phyloP scores from a whole-genome alignment of 1,140 invertebrate genomes.

The Drosophila sechellia region DNA sequence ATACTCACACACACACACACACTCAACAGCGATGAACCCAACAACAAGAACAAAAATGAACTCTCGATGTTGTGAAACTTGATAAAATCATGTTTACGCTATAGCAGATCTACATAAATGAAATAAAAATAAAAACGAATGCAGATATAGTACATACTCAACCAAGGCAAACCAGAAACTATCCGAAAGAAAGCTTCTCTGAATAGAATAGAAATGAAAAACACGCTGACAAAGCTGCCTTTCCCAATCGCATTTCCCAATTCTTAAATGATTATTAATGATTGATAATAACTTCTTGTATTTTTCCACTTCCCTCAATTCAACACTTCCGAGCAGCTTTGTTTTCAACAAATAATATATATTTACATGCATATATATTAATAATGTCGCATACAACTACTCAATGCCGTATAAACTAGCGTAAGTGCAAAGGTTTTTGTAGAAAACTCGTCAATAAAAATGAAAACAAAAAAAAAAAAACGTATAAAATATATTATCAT shows the following conservation, averaged over 20 bases:
- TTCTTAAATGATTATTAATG: neutral
- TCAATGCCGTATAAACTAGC: constrained; percentile 64
- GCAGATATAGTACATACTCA: constrained; percentile 54
- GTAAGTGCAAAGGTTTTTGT: constrained; percentile 68
- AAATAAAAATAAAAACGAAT: constrained; percentile 55
- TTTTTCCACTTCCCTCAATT: constrained; percentile 21
- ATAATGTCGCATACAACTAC: constrained; percentile 72
- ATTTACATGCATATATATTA: constrained; percentile 44
- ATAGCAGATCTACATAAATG: constrained; percentile 59
- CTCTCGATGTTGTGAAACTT: constrained; percentile 85
- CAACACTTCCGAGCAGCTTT: constrained; percentile 51
- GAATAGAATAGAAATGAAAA: constrained; percentile 14
- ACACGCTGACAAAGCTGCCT: constrained; percentile 40
- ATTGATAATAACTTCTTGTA: constrained; percentile 9
- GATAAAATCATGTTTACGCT: constrained; percentile 84
- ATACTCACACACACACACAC: constrained; percentile 22
- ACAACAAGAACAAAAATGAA: constrained; percentile 82
- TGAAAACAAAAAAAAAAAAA: constrained; percentile 50
- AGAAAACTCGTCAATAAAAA: constrained; percentile 68
- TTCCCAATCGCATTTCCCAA: constrained; percentile 21
- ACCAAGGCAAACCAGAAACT: constrained; percentile 42
- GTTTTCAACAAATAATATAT: constrained; percentile 38
- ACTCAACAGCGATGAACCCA: constrained; percentile 64
- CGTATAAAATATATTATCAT: constrained; percentile 63
- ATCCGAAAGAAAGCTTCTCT: constrained; percentile 11